Percentiles rank a stretch among this genome's conserved stretches.
These are phyloP conservation scores for Drosophila ercepeae DNA, from an alignment of 1,140 invertebrate species.

Conservation along the genomic window DNA sequence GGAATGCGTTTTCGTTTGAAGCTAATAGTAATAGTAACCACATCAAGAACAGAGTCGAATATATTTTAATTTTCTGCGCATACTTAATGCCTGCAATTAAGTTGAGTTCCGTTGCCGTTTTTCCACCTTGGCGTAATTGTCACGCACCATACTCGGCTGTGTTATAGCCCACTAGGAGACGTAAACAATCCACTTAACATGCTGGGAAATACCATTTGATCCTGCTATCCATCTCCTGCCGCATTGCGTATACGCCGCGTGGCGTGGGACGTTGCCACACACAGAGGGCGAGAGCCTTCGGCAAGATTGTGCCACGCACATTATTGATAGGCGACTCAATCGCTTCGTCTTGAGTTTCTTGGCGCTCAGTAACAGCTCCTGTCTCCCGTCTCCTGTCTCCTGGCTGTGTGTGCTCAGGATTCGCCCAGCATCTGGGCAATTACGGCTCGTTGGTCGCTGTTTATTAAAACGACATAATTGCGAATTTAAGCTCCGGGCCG, in stretches of 20 bases:
- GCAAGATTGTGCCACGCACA: slow-evolving; percentile 65
- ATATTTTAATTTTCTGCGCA: slow-evolving; percentile 69
- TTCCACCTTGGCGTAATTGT: slow-evolving; percentile 31
- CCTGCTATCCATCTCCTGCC: slow-evolving; percentile 67
- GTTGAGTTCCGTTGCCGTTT: slow-evolving; percentile 32
- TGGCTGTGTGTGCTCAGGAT: too few relatives aligned
- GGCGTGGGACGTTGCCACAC: slow-evolving; percentile 12
- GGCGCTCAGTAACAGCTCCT: slow-evolving; percentile 33
- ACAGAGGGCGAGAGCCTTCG: slow-evolving; percentile 18
- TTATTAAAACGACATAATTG: slow-evolving; percentile 80
- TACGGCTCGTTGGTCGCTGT: slow-evolving; percentile 51
- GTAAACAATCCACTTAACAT: slow-evolving; percentile 77
- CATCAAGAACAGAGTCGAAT: slow-evolving; percentile 55
- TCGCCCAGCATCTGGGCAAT: slow-evolving; percentile 57
- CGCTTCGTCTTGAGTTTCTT: slow-evolving; percentile 33
- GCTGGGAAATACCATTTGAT: slow-evolving; percentile 76
- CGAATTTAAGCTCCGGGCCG: slow-evolving; percentile 56
- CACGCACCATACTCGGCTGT: slow-evolving; percentile 18
- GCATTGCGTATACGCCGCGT: slow-evolving; percentile 59
- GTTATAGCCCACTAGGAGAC: slow-evolving; percentile 31
- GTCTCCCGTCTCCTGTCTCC: background rate
- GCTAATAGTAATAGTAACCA: slow-evolving; percentile 22
- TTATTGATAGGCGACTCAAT: slow-evolving; percentile 68
- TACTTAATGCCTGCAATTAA: slow-evolving; percentile 75
- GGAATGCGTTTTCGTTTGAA: slow-evolving; percentile 7